A percentile compares a stretch with the other conserved stretches of the same genome.
These are phyloP conservation scores for Chironomus striatipennis DNA, from an alignment of 1,140 invertebrate species.

Conservation along the genomic window DNA sequence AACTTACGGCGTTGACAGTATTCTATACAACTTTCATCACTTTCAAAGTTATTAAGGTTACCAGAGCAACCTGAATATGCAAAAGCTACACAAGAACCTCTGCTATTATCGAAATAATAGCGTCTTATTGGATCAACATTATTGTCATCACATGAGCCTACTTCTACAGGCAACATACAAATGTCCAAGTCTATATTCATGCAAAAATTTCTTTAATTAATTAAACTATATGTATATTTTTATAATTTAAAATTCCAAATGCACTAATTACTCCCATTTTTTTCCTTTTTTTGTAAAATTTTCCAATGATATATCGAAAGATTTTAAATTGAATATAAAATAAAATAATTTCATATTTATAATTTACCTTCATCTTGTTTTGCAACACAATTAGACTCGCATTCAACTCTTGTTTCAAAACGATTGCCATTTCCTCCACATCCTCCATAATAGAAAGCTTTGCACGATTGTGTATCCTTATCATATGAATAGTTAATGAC, in stretches of 20 bases:
- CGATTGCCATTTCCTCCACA: slow-evolving; percentile 81
- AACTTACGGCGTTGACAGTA: slow-evolving; percentile 47
- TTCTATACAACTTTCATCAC: slow-evolving; percentile 57
- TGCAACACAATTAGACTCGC: slow-evolving; percentile 54
- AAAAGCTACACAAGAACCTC: slow-evolving; percentile 64
- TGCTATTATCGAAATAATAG: slow-evolving; percentile 72
- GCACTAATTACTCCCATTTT: slow-evolving; percentile 12
- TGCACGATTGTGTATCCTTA: slow-evolving; percentile 44
- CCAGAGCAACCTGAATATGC: slow-evolving; percentile 72
- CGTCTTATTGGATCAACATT: slow-evolving; percentile 46
- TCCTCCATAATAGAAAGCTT: slow-evolving; percentile 70
- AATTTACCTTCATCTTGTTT: slow-evolving; percentile 37
- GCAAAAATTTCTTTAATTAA: slow-evolving; percentile 26
- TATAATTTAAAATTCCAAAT: slow-evolving; percentile 7
- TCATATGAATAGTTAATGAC: slow-evolving; percentile 63
- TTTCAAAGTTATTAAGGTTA: slow-evolving; percentile 71
- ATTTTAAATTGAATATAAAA: too few species aligned
- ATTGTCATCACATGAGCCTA: slow-evolving; percentile 60
- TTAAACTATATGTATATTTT: slow-evolving; percentile 24
- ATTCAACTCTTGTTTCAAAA: slow-evolving; percentile 61
- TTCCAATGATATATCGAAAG: too few species aligned
- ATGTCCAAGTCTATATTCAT: slow-evolving; percentile 44
- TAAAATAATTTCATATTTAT: too few species aligned
- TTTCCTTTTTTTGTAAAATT: too few species aligned
- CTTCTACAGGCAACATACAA: slow-evolving; percentile 54